Evolutionary conservation across 2,888 invertebrate genomes (phyloP).

Genomic region (Lacanobia oleracea): DNA sequence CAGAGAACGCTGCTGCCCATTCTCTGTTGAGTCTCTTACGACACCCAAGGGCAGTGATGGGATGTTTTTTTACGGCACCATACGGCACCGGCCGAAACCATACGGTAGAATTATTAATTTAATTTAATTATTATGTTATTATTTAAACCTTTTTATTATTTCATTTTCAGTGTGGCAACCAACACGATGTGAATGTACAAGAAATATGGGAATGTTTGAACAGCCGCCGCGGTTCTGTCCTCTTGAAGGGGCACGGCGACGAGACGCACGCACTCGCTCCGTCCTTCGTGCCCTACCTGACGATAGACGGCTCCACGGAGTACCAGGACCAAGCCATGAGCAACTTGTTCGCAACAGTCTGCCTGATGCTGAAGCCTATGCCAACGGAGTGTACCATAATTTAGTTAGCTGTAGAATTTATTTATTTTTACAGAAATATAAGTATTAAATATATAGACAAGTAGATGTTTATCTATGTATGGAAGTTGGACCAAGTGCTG

Average conservation of each 20-base stretch:
- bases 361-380: constrained; percentile 63
- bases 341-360: constrained; percentile 68
- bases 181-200: constrained; percentile 59
- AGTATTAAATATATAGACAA: background rate
- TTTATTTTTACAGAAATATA: constrained; percentile 18
- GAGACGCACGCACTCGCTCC: constrained; percentile 68
- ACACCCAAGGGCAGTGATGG: no score
- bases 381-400: constrained; percentile 61
- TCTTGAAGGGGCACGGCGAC: constrained; percentile 73
- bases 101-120: no score
- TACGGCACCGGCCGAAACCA: no score
- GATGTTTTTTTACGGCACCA: no score
- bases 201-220: constrained; percentile 71
- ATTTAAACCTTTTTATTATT: constrained; percentile 24
- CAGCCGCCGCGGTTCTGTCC: constrained; percentile 62
- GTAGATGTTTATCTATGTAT: background rate
- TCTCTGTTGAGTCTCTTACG: no score
- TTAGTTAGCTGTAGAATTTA: constrained; percentile 27
- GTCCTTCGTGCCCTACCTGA: constrained; percentile 73
- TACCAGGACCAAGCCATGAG: constrained; percentile 60
- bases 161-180: constrained; percentile 72
- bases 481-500: no score
- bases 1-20: no score
- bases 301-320: constrained; percentile 66
- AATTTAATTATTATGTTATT: no score